Evolutionary conservation across 1,140 invertebrate species (phyloP).

Genomic region (Ylistrum balloti): DNA sequence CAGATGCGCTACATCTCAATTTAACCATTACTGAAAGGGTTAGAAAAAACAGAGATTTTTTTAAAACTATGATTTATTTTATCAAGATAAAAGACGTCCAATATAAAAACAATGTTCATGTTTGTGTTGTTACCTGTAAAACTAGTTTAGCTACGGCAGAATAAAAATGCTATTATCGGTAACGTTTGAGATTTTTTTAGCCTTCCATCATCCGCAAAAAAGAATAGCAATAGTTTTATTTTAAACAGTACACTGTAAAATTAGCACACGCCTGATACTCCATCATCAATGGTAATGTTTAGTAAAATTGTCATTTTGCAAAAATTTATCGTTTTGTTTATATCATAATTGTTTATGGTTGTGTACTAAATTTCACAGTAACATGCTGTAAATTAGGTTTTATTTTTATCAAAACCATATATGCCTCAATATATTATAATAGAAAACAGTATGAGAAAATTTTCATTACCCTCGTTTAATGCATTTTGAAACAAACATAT

Average conservation of each 20-base stretch:
- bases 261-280: background rate
- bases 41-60: background rate
- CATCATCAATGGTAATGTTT: background rate
- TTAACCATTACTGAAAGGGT: background rate
- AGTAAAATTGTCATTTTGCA: background rate
- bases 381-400: background rate
- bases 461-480: conserved; percentile 28
- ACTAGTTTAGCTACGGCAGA: no score
- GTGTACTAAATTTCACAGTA: background rate
- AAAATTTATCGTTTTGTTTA: background rate
- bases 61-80: background rate
- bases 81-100: background rate
- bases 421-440: conserved; percentile 36
- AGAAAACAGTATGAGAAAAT: conserved; percentile 15
- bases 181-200: background rate
- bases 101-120: no score
- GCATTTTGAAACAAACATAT: background rate
- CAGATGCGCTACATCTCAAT: conserved; percentile 32
- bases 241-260: background rate
- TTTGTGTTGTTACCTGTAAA: no score
- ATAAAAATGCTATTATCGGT: no score
- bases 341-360: background rate
- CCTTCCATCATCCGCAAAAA: background rate
- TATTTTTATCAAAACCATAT: conserved; percentile 11
- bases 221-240: background rate